Evolutionary conservation across 2,888 invertebrate genomes (phyloP).

Genomic region (Chironomus riparius): DNA sequence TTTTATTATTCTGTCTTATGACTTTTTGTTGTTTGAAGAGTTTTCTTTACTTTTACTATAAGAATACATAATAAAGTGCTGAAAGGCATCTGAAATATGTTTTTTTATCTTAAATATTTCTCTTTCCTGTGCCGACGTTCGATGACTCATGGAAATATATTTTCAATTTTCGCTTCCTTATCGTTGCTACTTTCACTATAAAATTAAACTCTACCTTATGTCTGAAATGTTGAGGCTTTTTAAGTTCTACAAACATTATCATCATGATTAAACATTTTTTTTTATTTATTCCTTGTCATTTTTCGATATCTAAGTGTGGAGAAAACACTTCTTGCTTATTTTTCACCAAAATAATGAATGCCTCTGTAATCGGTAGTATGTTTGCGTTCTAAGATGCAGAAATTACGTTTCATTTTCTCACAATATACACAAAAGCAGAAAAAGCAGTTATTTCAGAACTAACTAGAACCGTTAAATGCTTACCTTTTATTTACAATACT

Average conservation of each 20-base stretch:
- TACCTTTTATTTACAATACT: too few relatives aligned
- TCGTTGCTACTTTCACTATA: neutral
- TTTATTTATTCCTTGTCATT: too few relatives aligned
- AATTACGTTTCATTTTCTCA: too few relatives aligned
- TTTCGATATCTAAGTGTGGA: too few relatives aligned
- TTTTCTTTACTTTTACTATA: neutral
- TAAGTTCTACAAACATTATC: neutral
- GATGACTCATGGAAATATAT: slow-evolving; percentile 18
- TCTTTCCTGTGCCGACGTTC: neutral
- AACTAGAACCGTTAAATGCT: too few relatives aligned
- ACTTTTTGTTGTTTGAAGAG: slow-evolving; percentile 22
- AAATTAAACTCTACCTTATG: neutral
- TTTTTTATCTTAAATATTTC: neutral
- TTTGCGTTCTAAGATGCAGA: too few relatives aligned
- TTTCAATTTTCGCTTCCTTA: neutral
- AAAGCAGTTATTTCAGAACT: too few relatives aligned
- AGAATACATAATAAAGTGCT: neutral
- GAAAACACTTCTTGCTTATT: neutral
- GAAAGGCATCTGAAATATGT: neutral
- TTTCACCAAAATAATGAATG: too few relatives aligned
- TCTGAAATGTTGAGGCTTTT: neutral
- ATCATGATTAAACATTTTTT: neutral
- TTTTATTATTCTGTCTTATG: slow-evolving; percentile 14
- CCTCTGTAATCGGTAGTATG: too few relatives aligned
- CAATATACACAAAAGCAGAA: too few relatives aligned